Evolutionary conservation across 2,113 vertebrate genomes (phyloP).

Genomic region (Nycticorax nycticorax): DNA sequence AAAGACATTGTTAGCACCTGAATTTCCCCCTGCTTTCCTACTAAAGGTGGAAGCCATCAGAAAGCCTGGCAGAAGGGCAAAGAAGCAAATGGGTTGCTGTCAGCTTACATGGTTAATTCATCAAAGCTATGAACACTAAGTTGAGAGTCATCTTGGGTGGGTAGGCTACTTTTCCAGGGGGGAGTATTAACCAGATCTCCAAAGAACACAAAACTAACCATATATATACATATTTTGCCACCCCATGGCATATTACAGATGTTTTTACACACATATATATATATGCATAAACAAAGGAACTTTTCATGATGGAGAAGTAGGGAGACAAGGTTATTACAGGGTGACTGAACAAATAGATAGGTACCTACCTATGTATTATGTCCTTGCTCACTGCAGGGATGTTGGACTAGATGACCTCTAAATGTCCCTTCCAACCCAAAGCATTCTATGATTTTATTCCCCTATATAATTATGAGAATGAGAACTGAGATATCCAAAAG

Average conservation of each 20-base stretch:
- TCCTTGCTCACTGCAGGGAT: no score
- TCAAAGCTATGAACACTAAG: not conserved
- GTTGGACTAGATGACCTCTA: no score
- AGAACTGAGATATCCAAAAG: not conserved
- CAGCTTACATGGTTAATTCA: not conserved
- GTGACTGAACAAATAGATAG: not conserved
- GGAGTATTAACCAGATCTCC: not conserved
- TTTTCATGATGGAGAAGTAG: not conserved
- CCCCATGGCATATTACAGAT: not conserved
- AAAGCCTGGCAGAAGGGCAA: not conserved
- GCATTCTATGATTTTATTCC: not conserved
- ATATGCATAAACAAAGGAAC: not conserved
- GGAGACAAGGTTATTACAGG: not conserved
- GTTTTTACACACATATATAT: not conserved
- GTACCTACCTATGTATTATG: not conserved
- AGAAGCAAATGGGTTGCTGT: not conserved
- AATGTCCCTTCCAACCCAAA: no score
- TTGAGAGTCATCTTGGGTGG: not conserved
- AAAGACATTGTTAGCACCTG: not conserved
- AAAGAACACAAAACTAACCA: not conserved
- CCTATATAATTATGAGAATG: not conserved
- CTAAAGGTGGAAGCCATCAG: not conserved
- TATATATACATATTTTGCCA: not conserved
- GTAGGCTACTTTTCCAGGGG: not conserved
- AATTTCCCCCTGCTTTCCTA: not conserved